A percentile compares a stretch with the other conserved stretches of the same genome.
Evolutionary conservation across 2,888 invertebrate genomes (phyloP).

Genomic region (Drosophila emarginata): DNA sequence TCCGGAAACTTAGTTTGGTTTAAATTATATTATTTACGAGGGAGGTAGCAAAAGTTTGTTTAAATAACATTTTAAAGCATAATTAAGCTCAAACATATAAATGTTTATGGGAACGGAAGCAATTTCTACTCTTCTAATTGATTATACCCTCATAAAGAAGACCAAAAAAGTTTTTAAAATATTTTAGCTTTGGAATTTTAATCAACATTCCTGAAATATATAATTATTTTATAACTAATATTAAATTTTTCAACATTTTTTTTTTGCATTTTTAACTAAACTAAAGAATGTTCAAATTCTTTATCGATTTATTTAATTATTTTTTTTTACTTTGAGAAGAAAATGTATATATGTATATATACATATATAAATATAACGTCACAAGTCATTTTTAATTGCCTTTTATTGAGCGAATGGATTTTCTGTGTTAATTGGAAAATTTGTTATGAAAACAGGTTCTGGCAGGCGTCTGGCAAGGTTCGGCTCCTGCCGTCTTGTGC

Average conservation of each 20-base stretch:
- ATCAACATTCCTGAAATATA: too few species aligned
- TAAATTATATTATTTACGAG: background rate
- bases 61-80: background rate
- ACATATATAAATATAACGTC: conserved; percentile 13
- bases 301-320: background rate
- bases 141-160: too few species aligned
- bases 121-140: too few species aligned
- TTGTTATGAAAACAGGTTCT: conserved; percentile 42
- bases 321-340: background rate
- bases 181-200: too few species aligned
- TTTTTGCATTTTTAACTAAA: background rate
- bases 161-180: too few species aligned
- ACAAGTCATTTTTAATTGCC: conserved; percentile 74
- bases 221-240: too few species aligned
- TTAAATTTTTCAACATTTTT: background rate
- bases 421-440: conserved; percentile 69
- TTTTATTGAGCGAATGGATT: conserved; percentile 64
- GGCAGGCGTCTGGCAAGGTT: background rate
- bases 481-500: background rate
- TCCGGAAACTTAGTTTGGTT: background rate
- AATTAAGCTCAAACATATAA: too few species aligned
- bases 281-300: background rate
- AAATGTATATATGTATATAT: background rate
- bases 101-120: too few species aligned
- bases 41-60: background rate